Evolutionary conservation across 2,113 vertebrate genomes (phyloP).

Genomic region (Limnothrissa miodon): DNA sequence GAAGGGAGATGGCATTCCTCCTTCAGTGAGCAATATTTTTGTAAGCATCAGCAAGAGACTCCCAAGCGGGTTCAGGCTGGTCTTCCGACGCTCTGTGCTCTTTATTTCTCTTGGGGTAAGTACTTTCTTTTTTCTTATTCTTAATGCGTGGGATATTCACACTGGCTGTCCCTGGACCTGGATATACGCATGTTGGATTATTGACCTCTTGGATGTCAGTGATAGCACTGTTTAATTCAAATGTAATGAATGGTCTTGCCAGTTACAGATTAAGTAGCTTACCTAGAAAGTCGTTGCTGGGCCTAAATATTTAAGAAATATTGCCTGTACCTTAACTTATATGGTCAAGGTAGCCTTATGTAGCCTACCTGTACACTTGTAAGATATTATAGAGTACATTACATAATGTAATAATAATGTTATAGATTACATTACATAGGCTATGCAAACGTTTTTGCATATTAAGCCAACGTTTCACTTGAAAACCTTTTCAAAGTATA

Average conservation of each 20-base stretch:
- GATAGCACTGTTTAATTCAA: not conserved
- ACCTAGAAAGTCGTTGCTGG: not conserved
- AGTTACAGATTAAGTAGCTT: not conserved
- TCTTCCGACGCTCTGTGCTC: slow-evolving; percentile 66
- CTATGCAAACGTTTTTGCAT: not conserved
- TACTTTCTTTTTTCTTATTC: slow-evolving; percentile 54
- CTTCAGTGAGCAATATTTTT: slow-evolving; percentile 78
- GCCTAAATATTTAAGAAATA: not conserved
- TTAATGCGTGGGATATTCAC: not conserved
- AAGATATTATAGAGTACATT: too few species aligned
- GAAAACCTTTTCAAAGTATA: not conserved
- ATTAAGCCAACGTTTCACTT: not conserved
- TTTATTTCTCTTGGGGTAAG: slow-evolving; percentile 79
- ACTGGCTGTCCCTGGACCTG: not conserved
- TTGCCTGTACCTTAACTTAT: not conserved
- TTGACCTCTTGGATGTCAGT: not conserved
- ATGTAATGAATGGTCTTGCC: not conserved
- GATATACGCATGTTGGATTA: not conserved
- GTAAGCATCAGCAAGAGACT: slow-evolving; percentile 78
- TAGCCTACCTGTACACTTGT: not conserved
- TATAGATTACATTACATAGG: not conserved
- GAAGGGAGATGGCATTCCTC: slow-evolving; percentile 74
- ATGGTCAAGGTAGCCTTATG: not conserved
- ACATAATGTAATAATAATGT: too few species aligned
- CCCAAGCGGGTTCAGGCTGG: slow-evolving; percentile 69